These are phyloP conservation scores for Charina bottae DNA, from an alignment of 2,113 vertebrate species.

Conservation along the genomic window DNA sequence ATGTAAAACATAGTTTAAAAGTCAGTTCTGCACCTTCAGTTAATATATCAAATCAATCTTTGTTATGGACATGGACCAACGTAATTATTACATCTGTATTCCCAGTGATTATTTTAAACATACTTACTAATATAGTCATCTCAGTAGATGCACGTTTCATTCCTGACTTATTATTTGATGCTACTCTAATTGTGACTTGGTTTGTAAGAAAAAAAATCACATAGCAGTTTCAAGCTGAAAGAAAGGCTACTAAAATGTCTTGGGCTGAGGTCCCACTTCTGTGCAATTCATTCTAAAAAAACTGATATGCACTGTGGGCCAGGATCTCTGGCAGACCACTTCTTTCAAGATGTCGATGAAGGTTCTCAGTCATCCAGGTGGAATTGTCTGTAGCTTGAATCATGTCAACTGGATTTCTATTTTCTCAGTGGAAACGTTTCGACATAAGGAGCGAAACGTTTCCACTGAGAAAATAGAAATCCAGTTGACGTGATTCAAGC, in stretches of 20 bases:
- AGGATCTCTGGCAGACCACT: background rate
- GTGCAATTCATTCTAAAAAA: background rate
- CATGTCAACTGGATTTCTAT: no score
- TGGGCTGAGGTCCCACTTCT: background rate
- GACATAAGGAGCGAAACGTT: no score
- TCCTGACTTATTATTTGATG: slow-evolving; percentile 3
- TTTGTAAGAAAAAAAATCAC: background rate
- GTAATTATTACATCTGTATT: background rate
- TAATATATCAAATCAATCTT: background rate
- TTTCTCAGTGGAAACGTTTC: no score
- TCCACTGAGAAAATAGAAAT: no score
- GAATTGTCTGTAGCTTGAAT: no score
- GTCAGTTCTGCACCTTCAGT: slow-evolving; percentile 27
- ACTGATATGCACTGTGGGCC: background rate
- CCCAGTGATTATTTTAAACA: background rate
- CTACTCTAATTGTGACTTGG: background rate
- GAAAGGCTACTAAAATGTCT: background rate
- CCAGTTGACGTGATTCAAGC: no score
- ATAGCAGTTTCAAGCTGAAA: background rate
- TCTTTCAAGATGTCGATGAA: background rate
- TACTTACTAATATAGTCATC: background rate
- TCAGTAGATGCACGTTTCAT: background rate
- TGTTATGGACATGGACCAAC: background rate
- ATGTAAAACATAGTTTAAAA: slow-evolving; percentile 16
- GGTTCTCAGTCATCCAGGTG: no score